Conservation (phyloP, 2,113 vertebrate genomes). For the Marmota monax region DNA sequence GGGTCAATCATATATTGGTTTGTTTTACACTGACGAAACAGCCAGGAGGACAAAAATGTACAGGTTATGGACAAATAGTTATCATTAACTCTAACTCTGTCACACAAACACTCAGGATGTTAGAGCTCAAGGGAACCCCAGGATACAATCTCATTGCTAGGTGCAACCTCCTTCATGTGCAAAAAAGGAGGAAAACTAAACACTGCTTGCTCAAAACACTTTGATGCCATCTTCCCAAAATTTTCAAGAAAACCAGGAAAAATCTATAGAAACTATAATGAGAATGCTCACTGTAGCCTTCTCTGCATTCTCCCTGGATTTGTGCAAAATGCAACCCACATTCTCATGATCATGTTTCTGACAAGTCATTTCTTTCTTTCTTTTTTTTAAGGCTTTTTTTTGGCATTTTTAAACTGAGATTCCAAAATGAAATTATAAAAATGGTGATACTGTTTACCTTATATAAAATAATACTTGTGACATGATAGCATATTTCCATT, state of each 20-base stretch:
- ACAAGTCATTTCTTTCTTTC: background rate
- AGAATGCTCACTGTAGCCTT: fast-evolving
- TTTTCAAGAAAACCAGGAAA: background rate
- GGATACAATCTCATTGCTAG: background rate
- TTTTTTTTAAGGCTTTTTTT: background rate
- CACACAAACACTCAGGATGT: background rate
- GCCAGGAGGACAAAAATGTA: background rate
- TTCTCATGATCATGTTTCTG: background rate
- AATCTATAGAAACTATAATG: background rate
- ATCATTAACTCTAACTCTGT: background rate
- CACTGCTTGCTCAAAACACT: background rate
- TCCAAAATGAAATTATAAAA: conserved; percentile 12
- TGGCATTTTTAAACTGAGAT: conserved; percentile 4
- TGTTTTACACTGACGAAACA: background rate
- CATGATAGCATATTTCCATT: background rate
- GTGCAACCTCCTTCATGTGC: background rate
- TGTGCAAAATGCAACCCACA: background rate
- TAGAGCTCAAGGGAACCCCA: background rate
- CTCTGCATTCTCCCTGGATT: background rate
- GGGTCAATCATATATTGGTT: background rate
- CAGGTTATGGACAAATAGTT: background rate
- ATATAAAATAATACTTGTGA: conserved; percentile 20
- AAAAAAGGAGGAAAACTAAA: background rate
- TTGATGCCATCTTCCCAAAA: background rate
- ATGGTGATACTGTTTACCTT: background rate